These are phyloP conservation scores for Phylloscopus whistleri DNA, from an alignment of 2,113 vertebrate species.

Conservation along the genomic window DNA sequence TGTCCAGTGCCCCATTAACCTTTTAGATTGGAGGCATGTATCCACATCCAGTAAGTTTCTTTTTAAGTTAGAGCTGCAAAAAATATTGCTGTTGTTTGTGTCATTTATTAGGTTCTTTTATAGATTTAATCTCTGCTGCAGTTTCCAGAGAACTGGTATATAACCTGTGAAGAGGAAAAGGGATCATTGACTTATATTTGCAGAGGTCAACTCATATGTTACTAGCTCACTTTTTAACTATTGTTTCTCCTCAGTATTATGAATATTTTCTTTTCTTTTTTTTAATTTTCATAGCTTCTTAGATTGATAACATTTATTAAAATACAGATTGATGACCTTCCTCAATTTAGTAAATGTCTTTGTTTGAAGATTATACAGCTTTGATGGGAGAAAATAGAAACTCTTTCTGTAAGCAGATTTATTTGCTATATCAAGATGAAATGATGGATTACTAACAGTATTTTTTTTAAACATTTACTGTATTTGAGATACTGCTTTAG, in stretches of 20 bases:
- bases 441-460: background rate
- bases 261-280: background rate
- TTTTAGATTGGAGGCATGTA: background rate
- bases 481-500: constrained; percentile 1
- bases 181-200: background rate
- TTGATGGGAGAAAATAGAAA: constrained; percentile 14
- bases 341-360: background rate
- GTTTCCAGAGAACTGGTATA: background rate
- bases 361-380: constrained; percentile 32
- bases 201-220: background rate
- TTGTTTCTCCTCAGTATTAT: background rate
- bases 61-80: background rate
- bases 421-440: constrained; percentile 8
- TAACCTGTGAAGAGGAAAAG: background rate
- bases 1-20: background rate
- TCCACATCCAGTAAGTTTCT: background rate
- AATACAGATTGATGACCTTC: constrained; percentile 28
- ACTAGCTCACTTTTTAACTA: background rate
- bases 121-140: background rate
- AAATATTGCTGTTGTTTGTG: background rate
- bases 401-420: constrained; percentile 21
- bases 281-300: background rate
- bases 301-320: background rate
- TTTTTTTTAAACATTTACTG: background rate
- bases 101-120: background rate